phyloP scores from a whole-genome alignment of 2,113 vertebrate species.

The Callithrix jacchus region DNA sequence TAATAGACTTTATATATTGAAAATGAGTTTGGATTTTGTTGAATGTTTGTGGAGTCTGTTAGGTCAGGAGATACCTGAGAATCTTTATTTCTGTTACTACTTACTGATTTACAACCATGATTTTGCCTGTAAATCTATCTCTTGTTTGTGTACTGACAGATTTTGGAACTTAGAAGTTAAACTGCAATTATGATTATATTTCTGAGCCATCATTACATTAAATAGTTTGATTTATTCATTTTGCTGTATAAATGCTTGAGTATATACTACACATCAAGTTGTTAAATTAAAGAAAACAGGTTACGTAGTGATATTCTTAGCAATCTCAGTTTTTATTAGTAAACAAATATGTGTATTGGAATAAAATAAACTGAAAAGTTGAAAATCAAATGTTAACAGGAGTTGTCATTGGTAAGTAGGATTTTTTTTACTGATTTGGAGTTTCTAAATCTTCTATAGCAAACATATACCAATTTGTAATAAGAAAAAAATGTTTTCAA shows the following conservation, averaged over 20 bases:
- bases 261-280: neutral
- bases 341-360: neutral
- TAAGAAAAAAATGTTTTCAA: neutral
- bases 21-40: slow-evolving; percentile 20
- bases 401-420: neutral
- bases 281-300: neutral
- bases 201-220: neutral
- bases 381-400: neutral
- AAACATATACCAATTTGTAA: neutral
- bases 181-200: neutral
- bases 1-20: neutral
- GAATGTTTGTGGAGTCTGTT: neutral
- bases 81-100: neutral
- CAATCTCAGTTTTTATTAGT: neutral
- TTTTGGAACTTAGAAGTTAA: slow-evolving; percentile 31
- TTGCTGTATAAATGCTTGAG: neutral
- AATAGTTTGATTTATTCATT: slow-evolving; percentile 23
- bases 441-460: neutral
- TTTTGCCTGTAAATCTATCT: neutral
- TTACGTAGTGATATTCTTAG: neutral
- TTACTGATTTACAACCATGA: neutral
- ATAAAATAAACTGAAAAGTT: neutral
- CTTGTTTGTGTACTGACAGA: neutral
- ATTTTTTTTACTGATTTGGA: neutral
- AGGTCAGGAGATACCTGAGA: neutral